phyloP scores from a whole-genome alignment of 2,888 invertebrate genomes.

The Trichogramma evanescens region DNA sequence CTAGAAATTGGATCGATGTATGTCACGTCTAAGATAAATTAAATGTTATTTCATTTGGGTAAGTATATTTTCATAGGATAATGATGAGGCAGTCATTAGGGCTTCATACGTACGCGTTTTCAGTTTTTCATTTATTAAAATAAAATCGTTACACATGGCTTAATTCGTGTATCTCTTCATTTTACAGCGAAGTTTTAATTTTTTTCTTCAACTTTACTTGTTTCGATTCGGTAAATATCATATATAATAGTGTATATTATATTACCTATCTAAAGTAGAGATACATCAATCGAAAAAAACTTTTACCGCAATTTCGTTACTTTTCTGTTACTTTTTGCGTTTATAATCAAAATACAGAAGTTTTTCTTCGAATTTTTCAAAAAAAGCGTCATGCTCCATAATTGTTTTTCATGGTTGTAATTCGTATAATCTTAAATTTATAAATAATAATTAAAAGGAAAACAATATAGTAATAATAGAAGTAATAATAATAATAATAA shows the following conservation, averaged over 20 bases:
- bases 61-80: constrained; percentile 1
- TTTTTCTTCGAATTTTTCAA: constrained; percentile 18
- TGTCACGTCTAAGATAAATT: too few relatives aligned
- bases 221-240: too few relatives aligned
- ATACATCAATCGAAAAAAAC: constrained; percentile 29
- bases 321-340: not conserved
- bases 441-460: constrained; percentile 21
- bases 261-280: constrained; percentile 42
- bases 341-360: constrained; percentile 42
- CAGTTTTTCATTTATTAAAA: constrained; percentile 48
- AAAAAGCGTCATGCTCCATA: too few relatives aligned
- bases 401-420: constrained; percentile 10
- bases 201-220: too few relatives aligned
- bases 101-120: constrained; percentile 45
- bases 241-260: constrained; percentile 20
- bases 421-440: constrained; percentile 15
- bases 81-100: constrained; percentile 14
- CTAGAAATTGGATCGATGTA: too few relatives aligned
- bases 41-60: too few relatives aligned
- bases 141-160: constrained; percentile 44
- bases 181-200: constrained; percentile 20
- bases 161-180: constrained; percentile 44
- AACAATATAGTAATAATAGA: constrained; percentile 31
- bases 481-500: constrained; percentile 34
- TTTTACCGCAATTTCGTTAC: constrained; percentile 20